Conservation (phyloP, 2,888 invertebrate genomes). For the Cylindroiulus punctatus region DNA sequence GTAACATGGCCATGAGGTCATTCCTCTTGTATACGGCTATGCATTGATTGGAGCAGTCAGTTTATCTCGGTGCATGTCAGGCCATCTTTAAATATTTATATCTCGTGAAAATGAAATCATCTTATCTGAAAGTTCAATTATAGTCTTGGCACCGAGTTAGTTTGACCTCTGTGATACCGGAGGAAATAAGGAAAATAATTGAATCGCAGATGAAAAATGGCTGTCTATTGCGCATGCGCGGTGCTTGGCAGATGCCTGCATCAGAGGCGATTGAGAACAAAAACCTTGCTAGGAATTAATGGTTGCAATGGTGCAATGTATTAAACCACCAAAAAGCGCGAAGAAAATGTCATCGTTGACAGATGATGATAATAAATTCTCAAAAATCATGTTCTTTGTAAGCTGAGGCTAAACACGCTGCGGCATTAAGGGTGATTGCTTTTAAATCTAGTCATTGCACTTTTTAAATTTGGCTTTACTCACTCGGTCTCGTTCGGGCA, state of each 20-base stretch:
- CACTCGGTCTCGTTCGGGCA: not conserved
- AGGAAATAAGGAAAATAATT: constrained; percentile 28
- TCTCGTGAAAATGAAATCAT: not conserved
- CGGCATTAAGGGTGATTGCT: constrained; percentile 29
- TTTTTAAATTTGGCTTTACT: not conserved
- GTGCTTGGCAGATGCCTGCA: not conserved
- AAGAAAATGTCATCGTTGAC: constrained; percentile 34
- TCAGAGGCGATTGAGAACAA: not conserved
- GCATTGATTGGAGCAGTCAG: not conserved
- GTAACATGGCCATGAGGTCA: not conserved
- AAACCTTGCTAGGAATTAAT: not conserved
- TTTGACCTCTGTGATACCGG: not conserved
- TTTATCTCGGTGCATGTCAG: not conserved
- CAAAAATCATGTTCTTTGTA: constrained; percentile 34
- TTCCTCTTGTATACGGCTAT: not conserved
- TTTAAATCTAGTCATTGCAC: constrained; percentile 42
- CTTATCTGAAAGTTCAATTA: constrained; percentile 34
- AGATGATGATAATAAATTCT: constrained; percentile 38
- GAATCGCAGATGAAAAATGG: constrained; percentile 20
- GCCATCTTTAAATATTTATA: constrained; percentile 29
- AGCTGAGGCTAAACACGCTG: not conserved
- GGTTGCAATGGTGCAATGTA: not conserved
- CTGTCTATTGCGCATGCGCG: not conserved
- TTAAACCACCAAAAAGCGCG: constrained; percentile 30
- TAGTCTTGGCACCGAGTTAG: not conserved